These are phyloP conservation scores for Gortyna flavago DNA, from an alignment of 2,888 invertebrate genomes.

Conservation along the genomic window DNA sequence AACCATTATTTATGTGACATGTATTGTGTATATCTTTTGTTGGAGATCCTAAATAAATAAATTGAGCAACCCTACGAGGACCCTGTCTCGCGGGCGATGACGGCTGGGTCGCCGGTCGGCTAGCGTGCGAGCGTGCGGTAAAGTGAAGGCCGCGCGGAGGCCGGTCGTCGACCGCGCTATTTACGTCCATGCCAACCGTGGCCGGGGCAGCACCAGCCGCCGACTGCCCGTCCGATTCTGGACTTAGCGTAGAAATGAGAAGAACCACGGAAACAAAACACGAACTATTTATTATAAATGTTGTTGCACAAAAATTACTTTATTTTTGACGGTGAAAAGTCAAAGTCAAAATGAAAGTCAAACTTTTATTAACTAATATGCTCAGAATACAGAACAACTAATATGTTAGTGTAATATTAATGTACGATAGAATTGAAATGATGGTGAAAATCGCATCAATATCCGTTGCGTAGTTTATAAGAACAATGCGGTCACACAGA, in stretches of 20 bases:
- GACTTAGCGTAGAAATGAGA: slow-evolving; percentile 18
- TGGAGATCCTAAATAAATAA: not conserved
- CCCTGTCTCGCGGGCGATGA: slow-evolving; percentile 53
- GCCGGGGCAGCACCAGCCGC: slow-evolving; percentile 19
- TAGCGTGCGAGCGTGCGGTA: slow-evolving; percentile 64
- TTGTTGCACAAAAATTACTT: not conserved
- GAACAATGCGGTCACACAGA: not conserved
- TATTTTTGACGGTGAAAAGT: not conserved
- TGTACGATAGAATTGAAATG: not conserved
- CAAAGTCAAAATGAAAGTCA: not conserved
- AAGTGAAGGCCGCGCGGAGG: slow-evolving; percentile 88
- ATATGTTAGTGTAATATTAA: not conserved
- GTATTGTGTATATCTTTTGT: not conserved
- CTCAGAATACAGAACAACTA: too few species aligned
- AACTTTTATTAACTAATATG: not conserved
- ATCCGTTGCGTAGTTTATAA: not conserved
- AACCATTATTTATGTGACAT: not conserved
- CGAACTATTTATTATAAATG: not conserved
- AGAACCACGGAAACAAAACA: slow-evolving; percentile 12
- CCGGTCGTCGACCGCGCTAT: slow-evolving; percentile 88
- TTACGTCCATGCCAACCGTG: slow-evolving; percentile 69
- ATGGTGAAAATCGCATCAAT: not conserved
- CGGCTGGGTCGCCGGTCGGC: slow-evolving; percentile 45
- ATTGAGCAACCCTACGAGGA: slow-evolving; percentile 68
- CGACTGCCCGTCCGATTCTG: slow-evolving; percentile 33